These are phyloP conservation scores for Thymelicus sylvestris DNA, from an alignment of 2,888 invertebrate species.

Conservation along the genomic window DNA sequence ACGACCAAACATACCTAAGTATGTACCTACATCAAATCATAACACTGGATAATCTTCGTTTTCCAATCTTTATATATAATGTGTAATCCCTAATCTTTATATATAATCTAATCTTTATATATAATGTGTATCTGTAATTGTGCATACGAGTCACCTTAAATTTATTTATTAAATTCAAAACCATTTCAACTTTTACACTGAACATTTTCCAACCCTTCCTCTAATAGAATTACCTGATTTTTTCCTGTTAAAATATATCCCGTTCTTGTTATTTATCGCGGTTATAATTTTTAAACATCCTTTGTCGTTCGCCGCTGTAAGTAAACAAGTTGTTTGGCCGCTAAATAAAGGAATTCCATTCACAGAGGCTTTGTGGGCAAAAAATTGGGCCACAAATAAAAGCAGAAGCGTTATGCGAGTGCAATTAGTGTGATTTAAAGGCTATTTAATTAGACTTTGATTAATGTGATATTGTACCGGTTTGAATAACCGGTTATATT, in stretches of 20 bases:
- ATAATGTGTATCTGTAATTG: no score
- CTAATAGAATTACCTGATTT: constrained; percentile 1
- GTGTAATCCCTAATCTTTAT: no score
- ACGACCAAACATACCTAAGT: no score
- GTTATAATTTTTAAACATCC: constrained; percentile 77
- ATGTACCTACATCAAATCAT: no score
- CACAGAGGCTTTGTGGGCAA: constrained; percentile 61
- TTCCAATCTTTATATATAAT: no score
- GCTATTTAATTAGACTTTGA: constrained; percentile 79
- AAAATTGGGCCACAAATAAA: constrained; percentile 75
- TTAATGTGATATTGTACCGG: constrained; percentile 71
- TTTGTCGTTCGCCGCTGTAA: constrained; percentile 73
- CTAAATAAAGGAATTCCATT: constrained; percentile 82
- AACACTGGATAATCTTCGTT: no score
- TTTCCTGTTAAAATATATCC: constrained; percentile 28
- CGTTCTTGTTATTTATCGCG: constrained; percentile 68
- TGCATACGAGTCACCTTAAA: no score
- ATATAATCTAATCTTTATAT: no score
- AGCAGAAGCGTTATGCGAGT: constrained; percentile 69
- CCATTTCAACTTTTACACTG: background rate
- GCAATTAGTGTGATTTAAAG: constrained; percentile 84
- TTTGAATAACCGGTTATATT: constrained; percentile 47
- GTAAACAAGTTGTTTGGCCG: constrained; percentile 77
- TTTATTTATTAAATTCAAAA: background rate
- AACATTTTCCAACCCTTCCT: background rate